Evolutionary conservation across 2,113 vertebrate genomes (phyloP), one percentile per base, ranked within the genome.

Genomic region (Acinonyx jubatus): DNA sequence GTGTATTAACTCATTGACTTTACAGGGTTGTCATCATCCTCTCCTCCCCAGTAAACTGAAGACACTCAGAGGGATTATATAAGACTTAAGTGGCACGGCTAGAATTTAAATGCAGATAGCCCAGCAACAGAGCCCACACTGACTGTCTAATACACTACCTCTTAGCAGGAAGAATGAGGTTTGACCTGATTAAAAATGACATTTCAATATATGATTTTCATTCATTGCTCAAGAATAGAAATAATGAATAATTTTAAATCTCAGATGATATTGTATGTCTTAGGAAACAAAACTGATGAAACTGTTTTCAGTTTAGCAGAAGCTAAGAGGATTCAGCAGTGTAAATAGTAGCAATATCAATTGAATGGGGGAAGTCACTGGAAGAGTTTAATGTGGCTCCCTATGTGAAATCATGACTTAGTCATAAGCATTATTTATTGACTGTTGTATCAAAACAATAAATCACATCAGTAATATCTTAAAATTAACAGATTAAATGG

Each of bases 141-240:
- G 7, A 74, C 4, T 81, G 1, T 29, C 48, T 41, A 27, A 23
- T 25, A 50, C 91, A 66, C 65, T 69, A 4, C 45, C 9, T 94
- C 45, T 78, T 96, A 50, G 55, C 78, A 41, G 57, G 33, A 91
- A 92, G 50, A 27, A 38, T 69, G 82, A 96, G 27, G 11, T 81
- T 96, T 94, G 80, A 80, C 63, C 36, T 85, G 73, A 76, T 89
- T 92, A 71, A 96, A 88, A 91, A 50, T 92, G 45, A 66, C 52
- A 92, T 68, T 93, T 41, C 18, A 68, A 7, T 80, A 48, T 89
- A 21, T 87, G 69, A 68, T 84, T 89, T 97, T 93, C 33, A 74
- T 57, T 93, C 15, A 61, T 94, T 93, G 29, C 41, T 87, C 29
- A 33, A 76, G 61, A 92, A 76, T 68, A 91, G 61, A 89, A 48